Evolutionary conservation across 2,888 invertebrate species (phyloP), one percentile per base, ranked within the genome.

Genomic region (Trissonchulus latispiculum): DNA sequence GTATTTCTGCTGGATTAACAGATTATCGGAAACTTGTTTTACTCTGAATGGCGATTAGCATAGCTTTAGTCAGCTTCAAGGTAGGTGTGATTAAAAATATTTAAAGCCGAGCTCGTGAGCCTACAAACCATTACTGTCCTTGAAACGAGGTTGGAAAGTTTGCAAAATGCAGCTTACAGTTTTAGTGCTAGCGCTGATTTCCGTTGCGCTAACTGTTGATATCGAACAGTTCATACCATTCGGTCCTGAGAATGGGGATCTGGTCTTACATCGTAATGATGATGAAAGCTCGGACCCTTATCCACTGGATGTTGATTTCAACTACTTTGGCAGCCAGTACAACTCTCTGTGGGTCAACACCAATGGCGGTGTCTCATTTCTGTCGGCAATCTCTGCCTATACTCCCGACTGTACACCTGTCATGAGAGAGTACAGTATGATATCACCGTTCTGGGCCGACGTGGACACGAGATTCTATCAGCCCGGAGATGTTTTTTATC

Each of bases 361-460:
- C 31, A 72, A 72, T 31, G 72, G 72, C 15, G n/a, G 32, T n/a
- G 29, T 72, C 28, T 72, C 72, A 29, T 72, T 72, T 72, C 8
- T 23, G 3, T 29, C 71, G 31, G 36, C 33, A 15, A 29, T 72
- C 23, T 72, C 32, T 18, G 31, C 33, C 32, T 72, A 72, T 29
- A 72, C 72, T 8, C 72, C 71, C n/a, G 23, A 71, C 3, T 82
- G 81, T 66, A 79, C 80, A 2, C 74, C 78, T 36, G 70, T 70
- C 2, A 75, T 77, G 61, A 69, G 75, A 2, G 29, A 33, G 23
- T 18, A 3, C 61, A 23, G 33, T 0, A 72, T 80, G 2, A 78
- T 81, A 31, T 80, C 82, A 28, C 80, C 81, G 0, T 81, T 78
- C 75, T 82, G 82, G 82, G 79, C 81, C 0, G 81, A 82, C 72